Evolutionary conservation across 2,113 vertebrate genomes (phyloP), one percentile per base, ranked within the genome.

Genomic region (Xenus cinereus): DNA sequence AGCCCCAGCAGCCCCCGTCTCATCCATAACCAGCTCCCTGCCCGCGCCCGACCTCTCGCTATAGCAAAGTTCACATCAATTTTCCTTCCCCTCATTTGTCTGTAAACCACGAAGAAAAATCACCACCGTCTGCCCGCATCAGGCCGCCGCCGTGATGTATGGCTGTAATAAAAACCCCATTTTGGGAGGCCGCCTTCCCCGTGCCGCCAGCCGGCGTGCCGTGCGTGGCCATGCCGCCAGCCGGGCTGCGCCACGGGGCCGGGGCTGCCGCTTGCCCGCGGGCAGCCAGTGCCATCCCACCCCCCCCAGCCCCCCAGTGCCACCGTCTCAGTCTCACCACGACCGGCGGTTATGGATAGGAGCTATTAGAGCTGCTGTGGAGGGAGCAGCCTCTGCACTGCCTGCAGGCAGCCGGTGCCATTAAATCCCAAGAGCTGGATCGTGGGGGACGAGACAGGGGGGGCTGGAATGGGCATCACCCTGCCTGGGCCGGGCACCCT

Each of bases 21-120:
- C 84, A 95, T 95, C 90, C 90, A 74, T 93, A 94, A 83, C 51
- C 91, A 48, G 69, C 73, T 89, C 89, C 79, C 83, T 90, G 68
- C 86, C 89, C 6, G 1, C 1, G 1, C 77, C 72, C 18, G 64
- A 96, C 94, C 92, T 93, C 96, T 74, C 10, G 1, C 91, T 90
- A 51, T 86, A 83, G 64, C 92, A 94, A 95, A 95, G 95, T 93
- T 97, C 95, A 87, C 97, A 97, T 96, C 96, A 87, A 97, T 97
- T 97, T 97, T 93, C 92, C 92, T 95, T 95, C 91, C 89, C 96
- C 96, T 97, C 97, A 97, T 98, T 98, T 98, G 94, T 97, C 97
- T 97, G 93, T 94, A 97, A 97, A 98, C 95, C 96, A 74, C 54
- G 93, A 97, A 97, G 97, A 98, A 97, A 97, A 97, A 97, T 97